Conservation (phyloP, 2,797 vertebrate genomes). For the Lacerta bilineata region DNA sequence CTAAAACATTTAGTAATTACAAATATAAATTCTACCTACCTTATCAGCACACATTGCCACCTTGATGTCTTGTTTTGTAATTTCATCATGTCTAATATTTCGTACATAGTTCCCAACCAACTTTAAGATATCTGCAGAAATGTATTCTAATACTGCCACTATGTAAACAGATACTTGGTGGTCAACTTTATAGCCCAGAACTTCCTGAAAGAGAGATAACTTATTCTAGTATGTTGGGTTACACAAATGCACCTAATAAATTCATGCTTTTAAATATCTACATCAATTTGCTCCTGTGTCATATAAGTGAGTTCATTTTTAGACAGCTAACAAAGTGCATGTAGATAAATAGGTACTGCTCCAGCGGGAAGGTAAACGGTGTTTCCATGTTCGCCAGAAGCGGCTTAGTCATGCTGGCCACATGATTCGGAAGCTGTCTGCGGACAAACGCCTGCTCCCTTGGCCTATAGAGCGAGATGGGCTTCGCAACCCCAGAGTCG, state of each 20-base stretch:
- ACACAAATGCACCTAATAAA: neutral
- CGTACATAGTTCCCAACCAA: conserved; percentile 96
- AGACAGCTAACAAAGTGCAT: too few relatives aligned
- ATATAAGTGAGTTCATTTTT: neutral
- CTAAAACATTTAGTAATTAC: neutral
- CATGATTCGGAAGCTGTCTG: too few relatives aligned
- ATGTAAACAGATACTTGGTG: conserved; percentile 98
- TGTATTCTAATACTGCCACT: conserved; percentile 97
- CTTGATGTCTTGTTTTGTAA: conserved; percentile 97
- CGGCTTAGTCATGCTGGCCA: too few relatives aligned
- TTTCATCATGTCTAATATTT: conserved; percentile 97
- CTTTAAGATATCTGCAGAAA: conserved; percentile 97
- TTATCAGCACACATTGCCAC: conserved; percentile 99
- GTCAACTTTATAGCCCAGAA: conserved; percentile 96
- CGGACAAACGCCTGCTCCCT: too few relatives aligned
- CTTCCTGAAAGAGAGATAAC: conserved; percentile 85
- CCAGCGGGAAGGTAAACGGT: too few relatives aligned
- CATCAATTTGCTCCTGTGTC: neutral
- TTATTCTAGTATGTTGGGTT: neutral
- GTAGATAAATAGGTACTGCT: too few relatives aligned
- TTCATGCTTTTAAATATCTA: neutral
- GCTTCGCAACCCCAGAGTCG: too few relatives aligned
- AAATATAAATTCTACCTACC: conserved; percentile 78
- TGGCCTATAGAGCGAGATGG: too few relatives aligned
- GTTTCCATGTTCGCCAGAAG: too few relatives aligned